Base-by-base conservation (phyloP, 2,113 vertebrate species). In the Hemibagrus wyckioides region DNA sequence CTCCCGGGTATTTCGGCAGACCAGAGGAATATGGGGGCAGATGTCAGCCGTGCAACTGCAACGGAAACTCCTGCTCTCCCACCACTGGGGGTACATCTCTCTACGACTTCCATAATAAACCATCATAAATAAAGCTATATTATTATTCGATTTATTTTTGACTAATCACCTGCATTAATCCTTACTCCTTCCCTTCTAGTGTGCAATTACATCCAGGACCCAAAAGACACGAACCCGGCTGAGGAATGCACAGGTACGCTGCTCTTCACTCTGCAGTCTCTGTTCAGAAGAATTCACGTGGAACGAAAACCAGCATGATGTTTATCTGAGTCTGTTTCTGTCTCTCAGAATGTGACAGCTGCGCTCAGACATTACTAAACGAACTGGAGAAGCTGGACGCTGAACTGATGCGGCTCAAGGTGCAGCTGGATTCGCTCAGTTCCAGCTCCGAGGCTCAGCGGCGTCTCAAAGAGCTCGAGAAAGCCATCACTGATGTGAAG, bases 1-100 rank as follows among this genome's bases (percentile, higher is more conserved):
- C 97, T 87, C 93, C 96, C 1, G 97, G 97, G 86, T 99, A 97
- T 93, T 99, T 96, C 88, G 98, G 98, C 9, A 94, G 97, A 88
- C 98, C 98, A 10, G 90, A 95, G 90, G 93, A 91, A 39, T 86
- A 92, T 25, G 96, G 95, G 89, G 96, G 96, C 82, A 95, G 94
- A 85, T 99, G 98, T 91, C 94, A 91, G 65, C 96, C 94, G 3
- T 99, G 98, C 89, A 95, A 94, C 48, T 94, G 93, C 86, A 96
- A 97, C 14, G 95, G 96, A 3, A 96, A 97, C 77, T 91, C 80
- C 90, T 99, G 98, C 92, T 96, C 99, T 89, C 92, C 92, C 69
- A 91, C 91, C 89, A 99, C 97, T 56, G 98, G 98, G 95, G 97
- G 98, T 98, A 90, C 33, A 33, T 0, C 2, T 4, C 4, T 59